A percentile compares a stretch with the other conserved stretches of the same genome.
phyloP scores from a whole-genome alignment of 2,888 invertebrate species.

The Chironomus tentans region DNA sequence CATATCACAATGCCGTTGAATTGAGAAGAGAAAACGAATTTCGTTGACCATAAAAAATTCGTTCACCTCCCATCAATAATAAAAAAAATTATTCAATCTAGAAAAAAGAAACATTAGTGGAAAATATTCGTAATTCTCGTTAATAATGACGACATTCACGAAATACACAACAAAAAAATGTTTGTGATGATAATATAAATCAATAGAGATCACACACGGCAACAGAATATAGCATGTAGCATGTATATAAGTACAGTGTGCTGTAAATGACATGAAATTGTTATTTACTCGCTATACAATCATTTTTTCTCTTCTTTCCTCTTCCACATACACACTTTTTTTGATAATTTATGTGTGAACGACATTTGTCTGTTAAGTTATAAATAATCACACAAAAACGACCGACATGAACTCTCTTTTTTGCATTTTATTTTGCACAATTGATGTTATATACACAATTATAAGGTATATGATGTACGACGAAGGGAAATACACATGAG shows the following conservation, averaged over 20 bases:
- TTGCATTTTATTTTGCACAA: neutral
- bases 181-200: neutral
- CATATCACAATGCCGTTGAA: too few species aligned
- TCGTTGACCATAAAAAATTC: too few species aligned
- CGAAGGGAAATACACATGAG: neutral
- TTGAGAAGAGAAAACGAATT: too few species aligned
- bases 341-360: conserved; percentile 8
- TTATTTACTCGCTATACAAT: neutral
- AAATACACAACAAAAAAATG: neutral
- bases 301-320: neutral
- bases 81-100: too few species aligned
- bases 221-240: neutral
- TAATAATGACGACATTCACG: neutral
- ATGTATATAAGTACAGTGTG: too few species aligned
- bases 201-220: neutral
- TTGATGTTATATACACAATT: neutral
- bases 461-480: neutral
- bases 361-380: conserved; percentile 7
- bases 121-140: too few species aligned
- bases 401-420: neutral
- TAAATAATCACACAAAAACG: neutral
- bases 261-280: neutral
- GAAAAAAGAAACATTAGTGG: too few species aligned
- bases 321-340: neutral
- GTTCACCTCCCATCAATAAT: too few species aligned